Conservation (phyloP, 2,113 vertebrate genomes). For the human (Homo sapiens) region GRCh38 chr18:45104001-45104500, state of each 20-base stretch:
- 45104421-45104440: neutral
- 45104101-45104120: slow-evolving; percentile 60
- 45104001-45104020: neutral
- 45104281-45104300: slow-evolving; percentile 24
- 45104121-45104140: slow-evolving; percentile 62
- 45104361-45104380: neutral
- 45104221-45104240: slow-evolving; percentile 79
- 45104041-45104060: slow-evolving; percentile 44
- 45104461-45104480: neutral
- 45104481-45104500: neutral
- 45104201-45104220: slow-evolving; percentile 74
- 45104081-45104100: slow-evolving; percentile 63
- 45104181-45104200: slow-evolving; percentile 73
- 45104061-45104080: neutral
- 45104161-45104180: slow-evolving; percentile 74
- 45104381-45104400: neutral
- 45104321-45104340: neutral
- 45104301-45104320: slow-evolving; percentile 50
- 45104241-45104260: slow-evolving; percentile 64
- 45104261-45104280: slow-evolving; percentile 54
- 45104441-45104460: neutral
- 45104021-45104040: neutral
- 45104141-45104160: slow-evolving; percentile 53
- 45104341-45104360: neutral
- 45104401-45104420: neutral